phyloP scores from a whole-genome alignment of 2,797 vertebrate species.

The Holocentrus rufus region DNA sequence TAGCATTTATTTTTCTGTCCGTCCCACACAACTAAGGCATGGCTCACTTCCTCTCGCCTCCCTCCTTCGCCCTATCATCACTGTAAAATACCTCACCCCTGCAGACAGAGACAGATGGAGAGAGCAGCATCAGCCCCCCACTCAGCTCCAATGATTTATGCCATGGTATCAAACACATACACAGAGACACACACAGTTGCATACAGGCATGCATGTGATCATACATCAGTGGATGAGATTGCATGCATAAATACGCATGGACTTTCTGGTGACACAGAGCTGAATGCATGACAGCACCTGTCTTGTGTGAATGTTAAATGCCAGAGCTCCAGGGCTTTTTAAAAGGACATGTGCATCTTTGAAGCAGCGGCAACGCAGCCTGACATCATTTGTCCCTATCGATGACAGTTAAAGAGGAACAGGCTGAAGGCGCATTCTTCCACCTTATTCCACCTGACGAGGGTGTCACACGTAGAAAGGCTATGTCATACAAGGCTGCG shows the following conservation, averaged over 20 bases:
- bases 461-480: slow-evolving; percentile 56
- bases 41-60: slow-evolving; percentile 67
- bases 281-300: slow-evolving; percentile 67
- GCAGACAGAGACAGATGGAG: slow-evolving; percentile 82
- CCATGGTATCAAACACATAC: slow-evolving; percentile 45
- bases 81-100: slow-evolving; percentile 77
- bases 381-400: slow-evolving; percentile 76
- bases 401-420: slow-evolving; percentile 75
- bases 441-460: slow-evolving; percentile 61
- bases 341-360: slow-evolving; percentile 73
- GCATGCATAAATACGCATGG: slow-evolving; percentile 63
- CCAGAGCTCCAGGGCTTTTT: slow-evolving; percentile 63
- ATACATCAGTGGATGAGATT: slow-evolving; percentile 60
- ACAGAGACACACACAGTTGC: slow-evolving; percentile 17
- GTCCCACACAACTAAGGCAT: slow-evolving; percentile 55
- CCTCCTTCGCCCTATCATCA: slow-evolving; percentile 67
- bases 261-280: slow-evolving; percentile 64
- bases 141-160: slow-evolving; percentile 77
- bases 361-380: slow-evolving; percentile 69
- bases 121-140: slow-evolving; percentile 68
- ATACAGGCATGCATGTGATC: slow-evolving; percentile 50
- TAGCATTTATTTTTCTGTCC: slow-evolving; percentile 67
- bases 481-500: slow-evolving; percentile 37
- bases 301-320: slow-evolving; percentile 74
- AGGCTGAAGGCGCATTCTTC: slow-evolving; percentile 50